phyloP scores from a whole-genome alignment of 2,113 vertebrate genomes.

The Furnarius figulus region DNA sequence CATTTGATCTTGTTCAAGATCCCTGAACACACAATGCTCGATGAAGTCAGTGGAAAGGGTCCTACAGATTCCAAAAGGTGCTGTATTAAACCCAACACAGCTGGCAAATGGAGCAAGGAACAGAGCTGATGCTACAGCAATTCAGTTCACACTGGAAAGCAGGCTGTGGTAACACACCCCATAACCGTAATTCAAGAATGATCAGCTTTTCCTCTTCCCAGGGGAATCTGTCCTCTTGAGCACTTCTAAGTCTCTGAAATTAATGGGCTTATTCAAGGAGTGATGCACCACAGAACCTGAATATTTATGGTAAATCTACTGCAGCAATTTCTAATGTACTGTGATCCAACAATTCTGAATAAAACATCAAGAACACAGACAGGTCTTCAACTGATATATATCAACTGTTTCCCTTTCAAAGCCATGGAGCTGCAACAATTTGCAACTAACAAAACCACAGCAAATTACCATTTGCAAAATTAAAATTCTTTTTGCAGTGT shows the following conservation, averaged over 20 bases:
- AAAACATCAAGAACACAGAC: not conserved
- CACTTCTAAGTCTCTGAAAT: not conserved
- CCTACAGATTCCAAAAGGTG: not conserved
- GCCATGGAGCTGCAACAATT: not conserved
- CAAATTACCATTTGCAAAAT: not conserved
- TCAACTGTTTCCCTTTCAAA: constrained; percentile 1
- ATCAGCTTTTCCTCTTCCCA: not conserved
- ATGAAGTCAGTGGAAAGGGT: constrained; percentile 6
- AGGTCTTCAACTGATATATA: not conserved
- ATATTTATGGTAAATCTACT: constrained; percentile 22
- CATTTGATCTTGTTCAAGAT: not conserved
- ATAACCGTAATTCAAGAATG: not conserved
- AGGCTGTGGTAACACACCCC: not conserved
- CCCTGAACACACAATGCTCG: not conserved
- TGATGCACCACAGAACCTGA: not conserved
- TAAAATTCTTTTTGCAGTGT: not conserved
- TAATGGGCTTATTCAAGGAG: not conserved
- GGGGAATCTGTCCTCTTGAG: not conserved
- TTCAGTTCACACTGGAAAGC: not conserved
- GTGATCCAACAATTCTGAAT: constrained; percentile 1
- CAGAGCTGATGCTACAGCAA: not conserved
- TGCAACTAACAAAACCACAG: not conserved
- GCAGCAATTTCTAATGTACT: not conserved
- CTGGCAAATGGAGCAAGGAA: not conserved
- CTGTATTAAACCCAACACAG: not conserved